Percentiles rank a stretch among this genome's conserved stretches.
phyloP scores from a whole-genome alignment of 2,113 vertebrate species.

The Petrocephalus microphthalmus region DNA sequence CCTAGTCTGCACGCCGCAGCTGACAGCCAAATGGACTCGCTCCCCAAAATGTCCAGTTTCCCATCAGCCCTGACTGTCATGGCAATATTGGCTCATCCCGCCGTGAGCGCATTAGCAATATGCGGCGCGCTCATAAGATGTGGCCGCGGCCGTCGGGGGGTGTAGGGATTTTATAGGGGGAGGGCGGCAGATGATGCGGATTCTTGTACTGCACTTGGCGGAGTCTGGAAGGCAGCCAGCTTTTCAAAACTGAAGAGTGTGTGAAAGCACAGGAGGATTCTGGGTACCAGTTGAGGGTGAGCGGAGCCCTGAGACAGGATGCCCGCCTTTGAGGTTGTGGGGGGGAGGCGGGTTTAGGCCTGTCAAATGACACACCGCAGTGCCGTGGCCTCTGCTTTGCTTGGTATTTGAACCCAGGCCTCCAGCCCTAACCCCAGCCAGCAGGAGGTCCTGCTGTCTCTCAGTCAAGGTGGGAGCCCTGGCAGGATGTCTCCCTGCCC shows the following conservation, averaged over 20 bases:
- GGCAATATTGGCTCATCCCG: not conserved
- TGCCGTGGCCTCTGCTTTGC: not conserved
- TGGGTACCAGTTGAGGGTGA: not conserved
- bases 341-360: not conserved
- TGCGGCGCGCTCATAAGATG: not conserved
- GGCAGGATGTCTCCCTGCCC: not conserved
- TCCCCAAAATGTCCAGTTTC: not conserved
- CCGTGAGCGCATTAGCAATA: not conserved
- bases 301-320: not conserved
- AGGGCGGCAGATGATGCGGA: not conserved
- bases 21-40: not conserved
- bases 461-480: not conserved
- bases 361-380: not conserved
- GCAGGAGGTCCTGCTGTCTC: not conserved
- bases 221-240: not conserved
- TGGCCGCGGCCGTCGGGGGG: not conserved
- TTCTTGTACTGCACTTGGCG: not conserved
- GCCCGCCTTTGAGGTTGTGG: not conserved
- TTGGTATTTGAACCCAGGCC: not conserved
- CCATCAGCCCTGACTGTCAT: not conserved
- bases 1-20: not conserved
- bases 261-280: not conserved
- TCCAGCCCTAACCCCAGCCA: not conserved
- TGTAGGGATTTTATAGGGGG: not conserved
- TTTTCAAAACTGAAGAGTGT: not conserved